Conservation (phyloP, 2,888 invertebrate species). For the Alsophila aescularia region DNA sequence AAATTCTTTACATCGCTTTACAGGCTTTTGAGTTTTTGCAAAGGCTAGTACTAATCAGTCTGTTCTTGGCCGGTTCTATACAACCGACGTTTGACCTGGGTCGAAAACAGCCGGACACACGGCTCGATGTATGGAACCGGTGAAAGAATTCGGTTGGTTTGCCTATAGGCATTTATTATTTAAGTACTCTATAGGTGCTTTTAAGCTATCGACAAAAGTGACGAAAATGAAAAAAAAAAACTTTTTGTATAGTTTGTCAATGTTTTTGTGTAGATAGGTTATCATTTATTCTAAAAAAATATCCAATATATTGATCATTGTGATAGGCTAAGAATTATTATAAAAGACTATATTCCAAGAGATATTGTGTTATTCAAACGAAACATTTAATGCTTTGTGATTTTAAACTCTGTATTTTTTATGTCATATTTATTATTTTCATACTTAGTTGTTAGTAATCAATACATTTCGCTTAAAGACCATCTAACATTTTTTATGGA, state of each 20-base stretch:
- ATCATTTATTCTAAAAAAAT: conserved; percentile 32
- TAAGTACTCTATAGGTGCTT: conserved; percentile 54
- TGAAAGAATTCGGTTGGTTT: conserved; percentile 18
- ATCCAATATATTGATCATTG: conserved; percentile 30
- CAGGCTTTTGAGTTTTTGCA: not conserved
- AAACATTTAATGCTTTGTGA: conserved; percentile 14
- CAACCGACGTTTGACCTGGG: not conserved
- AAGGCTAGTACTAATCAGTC: not conserved
- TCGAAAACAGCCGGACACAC: too few species aligned
- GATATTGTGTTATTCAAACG: conserved; percentile 11
- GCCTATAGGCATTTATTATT: conserved; percentile 57
- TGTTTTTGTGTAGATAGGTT: conserved; percentile 34
- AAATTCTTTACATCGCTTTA: conserved; percentile 36
- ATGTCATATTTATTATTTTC: conserved; percentile 16
- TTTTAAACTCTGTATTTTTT: conserved; percentile 6
- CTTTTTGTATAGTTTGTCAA: conserved; percentile 16
- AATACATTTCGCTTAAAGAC: conserved; percentile 3
- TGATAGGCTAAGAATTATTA: conserved; percentile 23
- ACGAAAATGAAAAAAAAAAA: conserved; percentile 32
- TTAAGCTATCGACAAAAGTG: conserved; percentile 34
- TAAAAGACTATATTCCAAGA: conserved; percentile 24
- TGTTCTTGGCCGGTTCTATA: not conserved
- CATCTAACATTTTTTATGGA: not conserved
- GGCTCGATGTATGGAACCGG: not conserved
- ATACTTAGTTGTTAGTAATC: conserved; percentile 14